Evolutionary conservation across 2,797 vertebrate species (phyloP).

Genomic region (Falco naumanni): DNA sequence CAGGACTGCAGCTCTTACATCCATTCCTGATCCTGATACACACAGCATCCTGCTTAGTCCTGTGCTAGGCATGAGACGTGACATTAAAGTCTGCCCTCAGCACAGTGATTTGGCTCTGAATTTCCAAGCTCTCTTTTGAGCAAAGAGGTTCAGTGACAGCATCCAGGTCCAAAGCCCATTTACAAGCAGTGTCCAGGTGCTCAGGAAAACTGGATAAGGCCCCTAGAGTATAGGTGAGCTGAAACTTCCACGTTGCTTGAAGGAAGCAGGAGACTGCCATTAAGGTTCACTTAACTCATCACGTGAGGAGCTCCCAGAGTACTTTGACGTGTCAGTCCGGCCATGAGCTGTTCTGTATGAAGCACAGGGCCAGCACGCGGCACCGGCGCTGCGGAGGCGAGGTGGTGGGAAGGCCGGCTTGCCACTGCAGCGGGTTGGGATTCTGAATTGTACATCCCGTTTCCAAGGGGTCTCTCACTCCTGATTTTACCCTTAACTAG

Average conservation of each 20-base stretch:
- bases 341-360: fast-evolving
- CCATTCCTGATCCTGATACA: background rate
- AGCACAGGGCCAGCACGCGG: fast-evolving
- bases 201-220: background rate
- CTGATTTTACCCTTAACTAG: background rate
- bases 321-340: background rate
- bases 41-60: background rate
- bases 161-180: background rate
- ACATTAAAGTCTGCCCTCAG: background rate
- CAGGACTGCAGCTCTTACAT: background rate
- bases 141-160: background rate
- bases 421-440: background rate
- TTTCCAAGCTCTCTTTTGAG: background rate
- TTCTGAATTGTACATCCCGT: background rate
- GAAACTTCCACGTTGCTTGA: background rate
- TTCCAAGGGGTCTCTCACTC: background rate
- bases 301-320: background rate
- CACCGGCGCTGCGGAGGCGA: fast-evolving
- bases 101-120: background rate
- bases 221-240: background rate
- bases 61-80: background rate
- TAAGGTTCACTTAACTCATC: background rate
- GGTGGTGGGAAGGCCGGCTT: background rate
- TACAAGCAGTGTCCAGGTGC: background rate
- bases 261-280: background rate